Base-by-base conservation (phyloP, 92 coral and sea anemone genomes). In the Galaxea fascicularis region DNA sequence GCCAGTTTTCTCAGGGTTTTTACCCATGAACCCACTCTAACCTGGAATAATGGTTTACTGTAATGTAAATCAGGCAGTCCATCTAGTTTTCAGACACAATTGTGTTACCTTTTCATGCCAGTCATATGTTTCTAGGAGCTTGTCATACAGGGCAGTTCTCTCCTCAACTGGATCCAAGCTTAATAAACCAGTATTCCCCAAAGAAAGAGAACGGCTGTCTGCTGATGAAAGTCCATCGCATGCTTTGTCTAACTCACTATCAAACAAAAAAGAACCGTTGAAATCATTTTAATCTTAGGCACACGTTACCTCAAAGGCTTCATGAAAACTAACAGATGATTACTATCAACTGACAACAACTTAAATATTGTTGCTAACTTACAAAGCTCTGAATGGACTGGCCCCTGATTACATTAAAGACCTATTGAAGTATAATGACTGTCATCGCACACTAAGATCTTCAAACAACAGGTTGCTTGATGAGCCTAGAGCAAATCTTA, bases 151-250 rank as follows among this genome's bases (percentile, higher is more conserved):
- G 30, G 92, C 94, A 17, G 98, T 96, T 85, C 95, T 96, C 72
- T 96, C 99, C 74, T 94, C 98, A n/a, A 90, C 90, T 39, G 99
- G 99, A 60, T 96, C 99, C 70, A 95, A 76, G 81, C 96, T 95
- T 49, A 96, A 59, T 7, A 96, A 86, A 14, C 98, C 98, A 74
- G 94, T 88, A 84, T 95, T 96, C 52, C 99, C 99, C 66, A 96
- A 86, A 59, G 91, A 86, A 65, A 58, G 80, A 10, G 89, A 68
- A 13, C 83, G 81, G 49, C 72, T 52, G 45, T 87, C 90, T 47
- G 88, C 54, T 59, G 77, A 79, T 53, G 74, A 66, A 4, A 92
- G 82, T 67, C 84, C 92, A 17, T 79, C 82, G 25, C 79, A 89
- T 53, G 93, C 56, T 71, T 92, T 94, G 71, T 92, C 98, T 35